These are phyloP conservation scores for Phalacrocorax aristotelis DNA, from an alignment of 2,113 vertebrate genomes.

Conservation along the genomic window DNA sequence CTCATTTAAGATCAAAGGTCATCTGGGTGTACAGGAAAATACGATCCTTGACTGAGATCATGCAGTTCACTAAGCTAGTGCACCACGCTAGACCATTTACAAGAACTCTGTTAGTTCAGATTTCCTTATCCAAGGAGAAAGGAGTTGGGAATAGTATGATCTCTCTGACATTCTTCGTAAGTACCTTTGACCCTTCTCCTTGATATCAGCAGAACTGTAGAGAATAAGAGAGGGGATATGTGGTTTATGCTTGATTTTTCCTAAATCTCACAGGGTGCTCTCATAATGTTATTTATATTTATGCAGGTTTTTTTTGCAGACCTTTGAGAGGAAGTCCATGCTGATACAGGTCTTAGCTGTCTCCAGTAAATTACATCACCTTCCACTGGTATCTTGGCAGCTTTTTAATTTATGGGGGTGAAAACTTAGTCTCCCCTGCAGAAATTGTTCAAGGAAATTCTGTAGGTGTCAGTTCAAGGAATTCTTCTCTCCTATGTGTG, in stretches of 20 bases:
- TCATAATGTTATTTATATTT: not conserved
- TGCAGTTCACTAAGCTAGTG: not conserved
- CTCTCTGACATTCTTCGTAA: not conserved
- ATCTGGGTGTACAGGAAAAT: not conserved
- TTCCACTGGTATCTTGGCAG: not conserved
- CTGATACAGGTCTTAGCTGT: not conserved
- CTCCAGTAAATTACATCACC: not conserved
- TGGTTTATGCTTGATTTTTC: not conserved
- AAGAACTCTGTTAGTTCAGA: not conserved
- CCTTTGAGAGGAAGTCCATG: not conserved
- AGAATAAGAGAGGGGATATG: not conserved
- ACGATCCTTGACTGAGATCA: not conserved
- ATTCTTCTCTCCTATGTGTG: not conserved
- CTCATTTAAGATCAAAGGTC: not conserved
- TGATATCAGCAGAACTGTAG: not conserved
- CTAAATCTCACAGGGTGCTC: not conserved
- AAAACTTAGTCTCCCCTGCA: not conserved
- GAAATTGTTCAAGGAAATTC: slow-evolving; percentile 4
- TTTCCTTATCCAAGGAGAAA: not conserved
- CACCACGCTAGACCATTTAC: not conserved
- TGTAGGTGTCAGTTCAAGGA: slow-evolving; percentile 47
- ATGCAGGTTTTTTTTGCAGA: not conserved
- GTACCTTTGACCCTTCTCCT: not conserved
- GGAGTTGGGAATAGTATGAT: not conserved
- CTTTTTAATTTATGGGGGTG: not conserved